phyloP scores from a whole-genome alignment of 2,113 vertebrate genomes.

The Lampris incognitus region DNA sequence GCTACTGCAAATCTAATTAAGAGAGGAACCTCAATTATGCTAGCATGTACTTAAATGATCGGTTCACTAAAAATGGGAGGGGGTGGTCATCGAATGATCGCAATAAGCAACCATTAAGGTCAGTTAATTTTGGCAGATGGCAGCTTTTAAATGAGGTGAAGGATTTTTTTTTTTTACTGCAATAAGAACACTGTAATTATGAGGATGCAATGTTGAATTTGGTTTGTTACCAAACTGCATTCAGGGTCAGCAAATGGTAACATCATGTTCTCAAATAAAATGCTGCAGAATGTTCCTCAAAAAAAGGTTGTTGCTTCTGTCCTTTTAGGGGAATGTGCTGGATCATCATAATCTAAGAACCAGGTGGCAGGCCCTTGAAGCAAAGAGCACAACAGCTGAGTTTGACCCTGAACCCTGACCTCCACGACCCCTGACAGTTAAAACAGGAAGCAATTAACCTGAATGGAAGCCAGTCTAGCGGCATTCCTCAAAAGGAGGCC shows the following conservation, averaged over 20 bases:
- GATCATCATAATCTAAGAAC: conserved; percentile 33
- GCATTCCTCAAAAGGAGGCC: conserved; percentile 32
- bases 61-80: conserved; percentile 51
- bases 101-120: conserved; percentile 62
- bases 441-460: conserved; percentile 64
- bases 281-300: conserved; percentile 15
- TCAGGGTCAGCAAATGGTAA: conserved; percentile 25
- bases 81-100: conserved; percentile 50
- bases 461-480: conserved; percentile 22
- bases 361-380: conserved; percentile 38
- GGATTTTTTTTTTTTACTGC: conserved; percentile 46
- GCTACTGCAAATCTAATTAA: conserved; percentile 79
- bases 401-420: conserved; percentile 60
- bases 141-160: conserved; percentile 53
- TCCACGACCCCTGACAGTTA: conserved; percentile 40
- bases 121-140: conserved; percentile 63
- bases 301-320: conserved; percentile 30
- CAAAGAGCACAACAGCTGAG: conserved; percentile 54
- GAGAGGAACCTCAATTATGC: conserved; percentile 68
- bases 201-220: conserved; percentile 34
- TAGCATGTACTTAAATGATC: conserved; percentile 74
- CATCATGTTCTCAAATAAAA: conserved; percentile 14
- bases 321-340: conserved; percentile 9
- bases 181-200: conserved; percentile 52
- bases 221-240: conserved; percentile 16